Evolutionary conservation across 2,113 vertebrate genomes (phyloP), one percentile per base, ranked within the genome.

Genomic region (Syrrhaptes paradoxus): DNA sequence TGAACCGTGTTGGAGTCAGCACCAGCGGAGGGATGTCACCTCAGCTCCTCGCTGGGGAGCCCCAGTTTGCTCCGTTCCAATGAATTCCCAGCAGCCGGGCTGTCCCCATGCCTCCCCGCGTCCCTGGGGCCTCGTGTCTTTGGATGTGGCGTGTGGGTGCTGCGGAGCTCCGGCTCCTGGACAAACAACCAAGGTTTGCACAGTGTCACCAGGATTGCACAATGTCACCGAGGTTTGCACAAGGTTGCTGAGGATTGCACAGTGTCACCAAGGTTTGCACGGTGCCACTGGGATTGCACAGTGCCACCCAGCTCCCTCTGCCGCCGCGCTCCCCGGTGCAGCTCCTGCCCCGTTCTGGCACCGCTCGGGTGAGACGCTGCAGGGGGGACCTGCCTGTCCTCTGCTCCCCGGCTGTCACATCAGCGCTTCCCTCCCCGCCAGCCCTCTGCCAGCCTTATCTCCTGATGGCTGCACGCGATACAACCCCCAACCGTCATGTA

Each of bases 61-160:
- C 38, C 38, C 38, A 8, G 0, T 63, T 67, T 49, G 3, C n/a
- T 49, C 15, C 20, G 0, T 4, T 8, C 13, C 4, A 18, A 18
- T 1, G 5, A 58, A 58, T 48, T n/a, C 58, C 52, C 62, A 3
- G n/a, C 2, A 36, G 32, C 46, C 17, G 4, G 21, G 41, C 36
- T 66, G 81, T 36, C 32, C 41, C 48, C 6, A 48, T 11, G 4
- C 34, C 55, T 9, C 48, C 54, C 63, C 2, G 20, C 6, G 2
- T 17, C 14, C 71, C 43, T 10, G 0, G 3, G 38, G 81, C 5
- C 0, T 7, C 4, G 21, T 10, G 29, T 18, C 36, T 25, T 28
- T 0, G 3, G 20, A 3, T 2, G 2, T 20, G 31, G 24, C 31
- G 15, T 6, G 49, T 3, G 78, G 22, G 3, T 3, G 31, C 73